phyloP scores from a whole-genome alignment of 2,113 vertebrate species.

The Gallinago undulata region DNA sequence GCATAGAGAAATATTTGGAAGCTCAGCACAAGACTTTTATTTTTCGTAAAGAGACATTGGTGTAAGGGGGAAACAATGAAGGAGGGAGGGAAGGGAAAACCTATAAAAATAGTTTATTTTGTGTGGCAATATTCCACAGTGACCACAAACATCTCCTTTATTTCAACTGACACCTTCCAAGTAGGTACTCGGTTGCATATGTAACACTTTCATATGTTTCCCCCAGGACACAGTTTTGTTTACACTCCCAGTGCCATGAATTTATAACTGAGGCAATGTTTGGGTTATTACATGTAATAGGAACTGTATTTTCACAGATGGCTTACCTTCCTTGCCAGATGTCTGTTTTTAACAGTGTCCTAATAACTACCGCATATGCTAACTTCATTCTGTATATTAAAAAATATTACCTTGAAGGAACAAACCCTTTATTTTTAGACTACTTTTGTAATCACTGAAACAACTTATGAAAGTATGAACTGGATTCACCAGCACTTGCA shows the following conservation, averaged over 20 bases:
- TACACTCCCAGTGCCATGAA: slow-evolving; percentile 29
- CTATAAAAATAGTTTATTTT: not conserved
- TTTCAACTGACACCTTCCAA: slow-evolving; percentile 11
- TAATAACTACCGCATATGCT: slow-evolving; percentile 6
- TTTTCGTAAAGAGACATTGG: not conserved
- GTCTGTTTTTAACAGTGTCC: slow-evolving; percentile 2
- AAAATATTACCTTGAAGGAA: not conserved
- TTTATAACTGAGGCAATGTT: slow-evolving; percentile 34
- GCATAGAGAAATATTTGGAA: not conserved
- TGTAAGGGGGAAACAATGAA: not conserved
- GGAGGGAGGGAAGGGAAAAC: not conserved
- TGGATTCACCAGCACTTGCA: not conserved
- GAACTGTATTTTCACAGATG: slow-evolving; percentile 45
- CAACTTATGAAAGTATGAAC: not conserved
- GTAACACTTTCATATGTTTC: slow-evolving; percentile 7
- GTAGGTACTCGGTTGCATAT: not conserved
- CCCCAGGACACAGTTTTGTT: slow-evolving; percentile 23
- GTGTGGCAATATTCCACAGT: not conserved
- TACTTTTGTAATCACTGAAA: not conserved
- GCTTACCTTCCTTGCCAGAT: slow-evolving; percentile 34
- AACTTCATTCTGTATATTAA: not conserved
- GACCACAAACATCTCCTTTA: not conserved
- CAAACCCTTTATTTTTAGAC: not conserved
- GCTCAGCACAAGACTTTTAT: not conserved
- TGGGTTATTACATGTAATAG: slow-evolving; percentile 29